Conservation (phyloP, 1,140 invertebrate species). For the Cryptotermes secundus region DNA sequence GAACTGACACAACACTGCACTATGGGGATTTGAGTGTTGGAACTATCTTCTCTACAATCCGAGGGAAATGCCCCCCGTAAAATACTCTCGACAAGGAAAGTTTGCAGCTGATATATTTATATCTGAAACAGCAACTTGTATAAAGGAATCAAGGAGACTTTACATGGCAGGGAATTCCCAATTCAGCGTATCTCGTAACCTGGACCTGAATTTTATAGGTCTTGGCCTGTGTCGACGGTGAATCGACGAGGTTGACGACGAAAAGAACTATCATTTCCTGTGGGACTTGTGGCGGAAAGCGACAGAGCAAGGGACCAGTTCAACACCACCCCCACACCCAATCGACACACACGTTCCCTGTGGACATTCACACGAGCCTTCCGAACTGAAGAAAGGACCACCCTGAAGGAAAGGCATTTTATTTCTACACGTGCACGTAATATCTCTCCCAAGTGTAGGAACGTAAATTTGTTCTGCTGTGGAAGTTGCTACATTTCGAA, state of each 20-base stretch:
- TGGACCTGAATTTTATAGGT: not conserved
- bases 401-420: not conserved
- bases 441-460: not conserved
- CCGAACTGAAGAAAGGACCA: too few species aligned
- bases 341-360: not conserved
- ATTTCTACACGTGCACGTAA: not conserved
- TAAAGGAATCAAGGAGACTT: not conserved
- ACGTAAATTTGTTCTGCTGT: too few species aligned
- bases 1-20: not conserved
- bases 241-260: not conserved
- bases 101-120: not conserved
- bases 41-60: not conserved
- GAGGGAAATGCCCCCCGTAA: not conserved
- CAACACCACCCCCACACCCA: not conserved
- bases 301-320: not conserved
- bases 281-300: not conserved
- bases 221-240: not conserved
- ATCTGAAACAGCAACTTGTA: not conserved
- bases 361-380: not conserved
- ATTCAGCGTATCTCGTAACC: not conserved
- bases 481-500: too few species aligned
- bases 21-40: not conserved
- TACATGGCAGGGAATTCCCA: not conserved
- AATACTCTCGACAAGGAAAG: not conserved
- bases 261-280: not conserved